Conservation (phyloP, 2,797 vertebrate genomes). For the Neopelma chrysocephalum region DNA sequence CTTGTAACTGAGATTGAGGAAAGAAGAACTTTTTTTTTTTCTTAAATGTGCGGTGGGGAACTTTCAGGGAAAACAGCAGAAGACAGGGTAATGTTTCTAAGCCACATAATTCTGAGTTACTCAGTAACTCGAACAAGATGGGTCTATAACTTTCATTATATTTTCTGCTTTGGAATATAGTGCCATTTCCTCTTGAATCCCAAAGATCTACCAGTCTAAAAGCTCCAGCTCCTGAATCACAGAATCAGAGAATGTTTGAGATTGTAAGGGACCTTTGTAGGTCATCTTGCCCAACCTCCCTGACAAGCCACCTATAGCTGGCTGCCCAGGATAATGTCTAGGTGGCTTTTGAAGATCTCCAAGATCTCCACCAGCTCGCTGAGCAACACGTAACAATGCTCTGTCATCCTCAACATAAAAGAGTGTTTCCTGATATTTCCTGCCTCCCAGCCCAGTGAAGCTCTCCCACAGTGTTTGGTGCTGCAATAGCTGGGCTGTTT, state of each 20-base stretch:
- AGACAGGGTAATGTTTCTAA: neutral
- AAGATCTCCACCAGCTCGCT: neutral
- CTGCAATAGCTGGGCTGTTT: neutral
- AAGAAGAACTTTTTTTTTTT: neutral
- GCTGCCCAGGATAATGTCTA: neutral
- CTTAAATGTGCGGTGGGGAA: neutral
- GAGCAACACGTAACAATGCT: neutral
- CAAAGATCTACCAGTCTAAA: neutral
- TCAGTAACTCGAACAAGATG: neutral
- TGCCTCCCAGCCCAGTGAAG: neutral
- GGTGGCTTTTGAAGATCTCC: neutral
- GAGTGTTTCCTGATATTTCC: neutral
- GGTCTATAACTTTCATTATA: neutral
- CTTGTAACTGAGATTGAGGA: neutral
- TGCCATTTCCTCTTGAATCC: neutral
- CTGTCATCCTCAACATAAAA: neutral
- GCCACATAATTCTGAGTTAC: neutral
- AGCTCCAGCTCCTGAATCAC: neutral
- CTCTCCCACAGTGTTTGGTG: accelerated
- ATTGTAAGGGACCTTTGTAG: neutral
- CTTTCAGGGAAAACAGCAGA: neutral
- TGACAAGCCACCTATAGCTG: neutral
- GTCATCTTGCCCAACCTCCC: neutral
- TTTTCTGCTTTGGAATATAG: neutral
- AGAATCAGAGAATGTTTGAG: neutral